Percentiles rank a stretch among this genome's conserved stretches.
Conservation (phyloP, 2,888 invertebrate genomes). For the Idaea aversata region DNA sequence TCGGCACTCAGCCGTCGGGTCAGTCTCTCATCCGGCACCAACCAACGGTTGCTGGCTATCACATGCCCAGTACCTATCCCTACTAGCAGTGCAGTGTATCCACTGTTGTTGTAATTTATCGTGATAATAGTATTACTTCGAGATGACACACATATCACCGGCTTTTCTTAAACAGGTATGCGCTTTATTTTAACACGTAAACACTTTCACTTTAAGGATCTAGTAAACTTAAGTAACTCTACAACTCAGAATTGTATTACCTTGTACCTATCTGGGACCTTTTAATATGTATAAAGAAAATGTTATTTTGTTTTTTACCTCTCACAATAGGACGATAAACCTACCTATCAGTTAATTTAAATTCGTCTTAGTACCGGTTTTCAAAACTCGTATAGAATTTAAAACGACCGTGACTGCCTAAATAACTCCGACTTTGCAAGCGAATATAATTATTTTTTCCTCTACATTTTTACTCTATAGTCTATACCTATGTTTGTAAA, state of each 20-base stretch:
- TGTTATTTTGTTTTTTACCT: no score
- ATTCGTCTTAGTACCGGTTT: neutral
- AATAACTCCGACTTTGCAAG: neutral
- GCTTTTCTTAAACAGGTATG: constrained; percentile 64
- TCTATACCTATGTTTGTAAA: no score
- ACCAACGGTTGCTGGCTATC: neutral
- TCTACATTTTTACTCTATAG: neutral
- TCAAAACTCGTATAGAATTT: neutral
- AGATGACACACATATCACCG: constrained; percentile 50
- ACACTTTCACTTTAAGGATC: neutral
- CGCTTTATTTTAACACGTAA: neutral
- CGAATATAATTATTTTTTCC: neutral
- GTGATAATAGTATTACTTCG: constrained; percentile 7
- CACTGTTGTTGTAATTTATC: constrained; percentile 12
- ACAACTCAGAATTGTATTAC: neutral
- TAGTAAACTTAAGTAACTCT: neutral
- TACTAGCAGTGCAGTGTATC: neutral
- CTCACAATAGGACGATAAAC: no score
- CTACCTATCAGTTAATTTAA: no score
- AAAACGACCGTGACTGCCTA: neutral
- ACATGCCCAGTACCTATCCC: neutral
- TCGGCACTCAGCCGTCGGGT: neutral
- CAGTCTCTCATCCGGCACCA: neutral
- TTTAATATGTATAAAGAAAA: no score
- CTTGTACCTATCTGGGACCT: no score